Conservation (phyloP, 2,888 invertebrate species). For the Autographa pulchrina region DNA sequence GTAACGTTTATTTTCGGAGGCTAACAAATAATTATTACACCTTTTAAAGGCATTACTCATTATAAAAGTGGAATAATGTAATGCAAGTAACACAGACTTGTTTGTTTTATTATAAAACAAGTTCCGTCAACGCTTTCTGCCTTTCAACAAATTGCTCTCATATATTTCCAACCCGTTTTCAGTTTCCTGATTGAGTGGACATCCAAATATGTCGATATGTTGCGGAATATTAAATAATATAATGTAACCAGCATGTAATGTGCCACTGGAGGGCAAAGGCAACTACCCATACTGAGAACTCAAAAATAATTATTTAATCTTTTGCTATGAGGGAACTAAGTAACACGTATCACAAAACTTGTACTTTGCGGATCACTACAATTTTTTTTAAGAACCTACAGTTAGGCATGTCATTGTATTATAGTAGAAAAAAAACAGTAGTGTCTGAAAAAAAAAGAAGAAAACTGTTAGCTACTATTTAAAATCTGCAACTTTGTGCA, state of each 20-base stretch:
- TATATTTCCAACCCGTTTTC: constrained; percentile 32
- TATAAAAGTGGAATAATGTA: constrained; percentile 52
- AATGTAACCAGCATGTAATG: background rate
- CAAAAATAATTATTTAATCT: background rate
- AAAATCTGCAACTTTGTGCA: too few species aligned
- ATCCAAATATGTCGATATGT: constrained; percentile 46
- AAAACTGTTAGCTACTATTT: too few species aligned
- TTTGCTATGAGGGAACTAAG: too few species aligned
- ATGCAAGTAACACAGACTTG: constrained; percentile 40
- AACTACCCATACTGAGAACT: background rate
- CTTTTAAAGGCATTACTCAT: constrained; percentile 47
- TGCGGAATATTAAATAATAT: constrained; percentile 43
- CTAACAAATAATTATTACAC: constrained; percentile 31
- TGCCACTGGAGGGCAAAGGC: background rate
- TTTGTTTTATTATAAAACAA: constrained; percentile 44
- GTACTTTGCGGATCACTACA: too few species aligned
- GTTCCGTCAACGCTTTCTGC: constrained; percentile 34
- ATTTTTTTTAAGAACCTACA: too few species aligned
- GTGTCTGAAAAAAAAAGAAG: too few species aligned
- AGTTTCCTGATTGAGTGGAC: constrained; percentile 33
- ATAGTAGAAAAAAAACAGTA: too few species aligned
- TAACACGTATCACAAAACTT: too few species aligned
- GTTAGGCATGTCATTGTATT: too few species aligned
- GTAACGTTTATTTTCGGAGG: constrained; percentile 36
- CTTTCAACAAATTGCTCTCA: constrained; percentile 39